Percentiles rank a stretch among this genome's conserved stretches.
Evolutionary conservation across 2,888 invertebrate species (phyloP).

Genomic region (Lamproptera curius): DNA sequence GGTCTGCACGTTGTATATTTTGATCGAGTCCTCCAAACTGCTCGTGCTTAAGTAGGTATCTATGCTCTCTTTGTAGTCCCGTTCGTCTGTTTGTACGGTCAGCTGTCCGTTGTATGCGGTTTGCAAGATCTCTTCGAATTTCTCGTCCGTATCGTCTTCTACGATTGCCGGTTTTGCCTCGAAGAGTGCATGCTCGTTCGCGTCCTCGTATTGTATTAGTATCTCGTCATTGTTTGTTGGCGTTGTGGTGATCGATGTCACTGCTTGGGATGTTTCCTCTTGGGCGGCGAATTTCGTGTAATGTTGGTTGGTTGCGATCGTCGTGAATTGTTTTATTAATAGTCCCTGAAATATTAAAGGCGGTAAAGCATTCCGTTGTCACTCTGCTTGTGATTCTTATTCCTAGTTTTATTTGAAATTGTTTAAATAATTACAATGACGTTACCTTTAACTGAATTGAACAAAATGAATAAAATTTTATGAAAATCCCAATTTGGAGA

Average conservation of each 20-base stretch:
- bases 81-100: conserved; percentile 35
- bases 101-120: conserved; percentile 43
- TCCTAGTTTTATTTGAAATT: too few relatives aligned
- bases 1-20: conserved; percentile 73
- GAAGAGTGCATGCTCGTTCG: conserved; percentile 48
- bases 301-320: conserved; percentile 62
- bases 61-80: conserved; percentile 49
- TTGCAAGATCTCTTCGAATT: conserved; percentile 63
- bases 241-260: conserved; percentile 51
- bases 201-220: conserved; percentile 65
- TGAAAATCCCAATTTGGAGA: too few relatives aligned
- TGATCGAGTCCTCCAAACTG: conserved; percentile 71
- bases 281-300: conserved; percentile 55
- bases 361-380: neutral
- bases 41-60: conserved; percentile 65
- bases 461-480: too few relatives aligned
- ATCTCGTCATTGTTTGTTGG: conserved; percentile 50
- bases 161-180: conserved; percentile 53
- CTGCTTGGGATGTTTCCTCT: conserved; percentile 41
- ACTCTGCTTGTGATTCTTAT: too few relatives aligned
- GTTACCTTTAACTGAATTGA: too few relatives aligned
- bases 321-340: conserved; percentile 69
- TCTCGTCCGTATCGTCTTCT: conserved; percentile 60
- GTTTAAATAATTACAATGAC: too few relatives aligned
- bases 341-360: conserved; percentile 60